phyloP scores from a whole-genome alignment of 30 jellyfish, hydroid and myxozoan species.

The Hydra vulgaris region DNA sequence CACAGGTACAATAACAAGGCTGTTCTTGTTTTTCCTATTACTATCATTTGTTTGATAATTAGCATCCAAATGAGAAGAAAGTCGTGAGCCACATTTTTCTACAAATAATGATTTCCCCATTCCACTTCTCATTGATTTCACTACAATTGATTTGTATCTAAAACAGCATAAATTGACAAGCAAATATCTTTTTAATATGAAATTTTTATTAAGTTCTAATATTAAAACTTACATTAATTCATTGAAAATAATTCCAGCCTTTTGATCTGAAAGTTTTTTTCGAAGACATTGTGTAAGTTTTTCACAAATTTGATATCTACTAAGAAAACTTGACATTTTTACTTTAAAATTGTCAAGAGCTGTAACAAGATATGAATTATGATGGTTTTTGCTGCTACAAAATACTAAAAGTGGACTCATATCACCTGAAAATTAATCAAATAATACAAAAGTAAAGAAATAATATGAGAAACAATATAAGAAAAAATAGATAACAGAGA shows the following conservation, averaged over 20 bases:
- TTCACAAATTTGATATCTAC: not conserved
- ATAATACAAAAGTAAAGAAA: not conserved
- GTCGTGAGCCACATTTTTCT: slow-evolving; percentile 15
- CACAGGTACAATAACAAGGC: slow-evolving; percentile 35
- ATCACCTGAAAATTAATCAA: not conserved
- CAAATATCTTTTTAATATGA: not conserved
- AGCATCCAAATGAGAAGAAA: slow-evolving; percentile 5
- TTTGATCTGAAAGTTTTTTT: slow-evolving; percentile 2
- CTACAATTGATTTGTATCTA: slow-evolving; percentile 49
- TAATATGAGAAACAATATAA: not conserved
- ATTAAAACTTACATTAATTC: not conserved
- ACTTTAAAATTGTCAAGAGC: slow-evolving; percentile 43
- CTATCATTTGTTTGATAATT: not conserved
- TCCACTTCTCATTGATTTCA: slow-evolving; percentile 40
- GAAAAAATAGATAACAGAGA: not conserved
- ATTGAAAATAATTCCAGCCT: not conserved
- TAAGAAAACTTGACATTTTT: slow-evolving; percentile 8
- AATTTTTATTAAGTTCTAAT: not conserved
- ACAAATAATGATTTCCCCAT: slow-evolving; percentile 55
- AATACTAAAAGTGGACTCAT: slow-evolving; percentile 31
- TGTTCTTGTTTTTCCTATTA: slow-evolving; percentile 5
- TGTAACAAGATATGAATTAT: slow-evolving; percentile 43
- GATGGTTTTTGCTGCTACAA: slow-evolving; percentile 50
- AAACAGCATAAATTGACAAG: not conserved
- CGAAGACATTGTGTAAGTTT: not conserved